Evolutionary conservation across 2,113 vertebrate genomes (phyloP).

Genomic region (Suncus etruscus): DNA sequence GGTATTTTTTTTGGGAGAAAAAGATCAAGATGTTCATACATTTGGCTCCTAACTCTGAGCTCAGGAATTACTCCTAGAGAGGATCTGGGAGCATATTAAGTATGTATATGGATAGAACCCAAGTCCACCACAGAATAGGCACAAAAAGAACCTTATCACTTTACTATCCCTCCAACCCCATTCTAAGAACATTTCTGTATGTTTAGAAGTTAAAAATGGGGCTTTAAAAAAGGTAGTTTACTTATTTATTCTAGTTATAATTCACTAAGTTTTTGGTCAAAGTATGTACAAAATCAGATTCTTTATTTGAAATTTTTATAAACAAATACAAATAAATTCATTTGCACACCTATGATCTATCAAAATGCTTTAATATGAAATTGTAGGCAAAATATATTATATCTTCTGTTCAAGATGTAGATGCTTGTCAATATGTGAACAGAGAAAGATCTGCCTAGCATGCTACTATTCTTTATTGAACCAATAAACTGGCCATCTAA

Average conservation of each 20-base stretch:
- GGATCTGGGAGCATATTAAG: too few relatives aligned
- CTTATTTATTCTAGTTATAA: neutral
- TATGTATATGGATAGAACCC: too few relatives aligned
- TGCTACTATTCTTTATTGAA: constrained; percentile 73
- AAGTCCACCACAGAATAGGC: too few relatives aligned
- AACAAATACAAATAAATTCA: neutral
- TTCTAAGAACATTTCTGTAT: neutral
- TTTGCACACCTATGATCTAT: neutral
- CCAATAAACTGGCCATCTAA: constrained; percentile 71
- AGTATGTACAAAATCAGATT: neutral
- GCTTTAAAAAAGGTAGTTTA: too few relatives aligned
- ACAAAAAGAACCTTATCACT: too few relatives aligned
- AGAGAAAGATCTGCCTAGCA: constrained; percentile 63
- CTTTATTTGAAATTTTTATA: neutral
- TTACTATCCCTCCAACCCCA: too few relatives aligned
- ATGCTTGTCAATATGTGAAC: constrained; percentile 44
- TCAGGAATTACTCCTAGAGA: too few relatives aligned
- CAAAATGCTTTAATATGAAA: neutral
- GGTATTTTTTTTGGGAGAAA: too few relatives aligned
- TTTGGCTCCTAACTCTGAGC: too few relatives aligned
- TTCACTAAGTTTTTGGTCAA: neutral
- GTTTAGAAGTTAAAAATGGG: neutral
- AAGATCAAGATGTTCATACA: too few relatives aligned
- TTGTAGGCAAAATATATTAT: neutral
- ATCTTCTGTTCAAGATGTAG: neutral